Evolutionary conservation across 2,888 invertebrate species (phyloP), one percentile per base, ranked within the genome.

Genomic region (Xestia sexstrigata): DNA sequence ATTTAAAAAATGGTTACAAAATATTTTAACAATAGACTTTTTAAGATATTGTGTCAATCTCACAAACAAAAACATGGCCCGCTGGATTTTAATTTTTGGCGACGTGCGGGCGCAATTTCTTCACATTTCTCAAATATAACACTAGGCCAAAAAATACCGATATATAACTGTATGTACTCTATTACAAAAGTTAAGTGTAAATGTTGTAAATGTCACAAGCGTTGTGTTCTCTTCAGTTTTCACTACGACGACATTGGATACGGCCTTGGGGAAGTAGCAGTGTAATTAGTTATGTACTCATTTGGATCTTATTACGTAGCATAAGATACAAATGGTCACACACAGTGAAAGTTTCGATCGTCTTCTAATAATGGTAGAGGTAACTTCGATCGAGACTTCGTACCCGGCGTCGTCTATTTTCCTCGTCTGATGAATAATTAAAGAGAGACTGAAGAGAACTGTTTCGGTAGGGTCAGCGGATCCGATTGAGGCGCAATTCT

Each of bases 401-500:
- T 74, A 94, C 95, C 72, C 96, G 93, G 66, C 90, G 87, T 68
- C 92, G 91, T 58, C 90, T 86, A 79, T 90, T 87, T 79, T 89
- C 86, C 75, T 89, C 82, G 62, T 93, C 91, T 82, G 90, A 87
- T 52, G 95, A 91, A 83, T 90, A 87, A 85, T 92, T 91, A 91
- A 91, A 90, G 82, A 91, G 91, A 71, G 94, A 90, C 75, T 91
- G 92, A 82, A 95, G 93, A 88, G 94, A 86, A 79, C 83, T 75
- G 79, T 86, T 86, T 68, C 85, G 92, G 86, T 91, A 90, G 83
- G 93, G 95, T 96, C 96, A 96, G 96, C 95, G 96, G 86, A 94
- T 86, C 85, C 97, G 96, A 85, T 97, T 95, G 80, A 97, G 94
- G 87, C 97, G 97, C 78, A 97, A 94, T 90, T 97, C 97, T 89